Base-by-base conservation (phyloP, 2,888 invertebrate species). In the Macrophya annulata region DNA sequence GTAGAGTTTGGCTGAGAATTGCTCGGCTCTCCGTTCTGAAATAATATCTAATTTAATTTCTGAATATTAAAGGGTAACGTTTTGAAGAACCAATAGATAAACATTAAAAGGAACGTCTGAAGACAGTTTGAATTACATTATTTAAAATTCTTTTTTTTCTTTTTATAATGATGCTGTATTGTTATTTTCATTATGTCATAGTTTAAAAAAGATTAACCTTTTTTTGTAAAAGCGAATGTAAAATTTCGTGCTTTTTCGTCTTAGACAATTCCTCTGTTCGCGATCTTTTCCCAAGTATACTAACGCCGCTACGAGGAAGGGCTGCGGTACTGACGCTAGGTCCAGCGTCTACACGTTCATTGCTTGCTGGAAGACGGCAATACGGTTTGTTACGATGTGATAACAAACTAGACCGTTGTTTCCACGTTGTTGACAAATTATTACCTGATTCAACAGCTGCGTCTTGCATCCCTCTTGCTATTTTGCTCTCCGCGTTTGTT, bases 221-320 rank as follows among this genome's bases (percentile, higher is more conserved):
- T 83, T 83, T 83, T 37, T 83, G 68, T 68, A 83, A 51, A 45
- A 83, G 55, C 8, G 83, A 83, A 43, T 83, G 83, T 45, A 83
- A 68, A 71, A 83, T 83, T 25, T 83, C 83, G 71, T 71, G 83
- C 68, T 83, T 83, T 68, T 83, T 83, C 51, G 83, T 83, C 71
- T 65, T 68, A 17, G 83, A 48, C 45, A 88, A 85, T 65, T 91
- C 90, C 43, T 91, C 90, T 76, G 92, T 89, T 85, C 90, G 90
- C 71, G 92, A 91, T 84, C 92, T 89, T 87, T 93, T 93, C 86
- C 90, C 92, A 48, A 91, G 85, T 87, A 90, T 92, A 85, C 87
- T 89, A 48, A 89, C 87, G 86, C 89, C 89, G 74, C 88, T 88
- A 76, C 87, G 89, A 71, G 89, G 89, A 88, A 85, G 87, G 90